Conservation (phyloP, 1,140 invertebrate species). For the Oscheius sp. region DNA sequence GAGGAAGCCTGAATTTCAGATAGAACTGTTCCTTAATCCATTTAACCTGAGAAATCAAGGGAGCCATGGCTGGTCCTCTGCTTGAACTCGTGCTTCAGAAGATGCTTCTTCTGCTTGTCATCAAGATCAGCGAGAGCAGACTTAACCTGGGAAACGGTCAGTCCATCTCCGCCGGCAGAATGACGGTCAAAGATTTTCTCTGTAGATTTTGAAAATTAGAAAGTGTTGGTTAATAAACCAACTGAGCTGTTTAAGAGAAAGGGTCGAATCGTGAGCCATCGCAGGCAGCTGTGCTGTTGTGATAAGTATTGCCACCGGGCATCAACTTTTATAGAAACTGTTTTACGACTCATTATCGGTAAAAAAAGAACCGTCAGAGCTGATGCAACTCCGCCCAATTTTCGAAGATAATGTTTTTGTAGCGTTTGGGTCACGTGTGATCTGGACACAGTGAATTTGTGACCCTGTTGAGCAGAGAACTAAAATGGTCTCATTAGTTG, state of each 20-base stretch:
- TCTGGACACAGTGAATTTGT: too few species aligned
- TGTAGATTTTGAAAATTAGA: neutral
- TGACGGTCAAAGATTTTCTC: slow-evolving; percentile 3
- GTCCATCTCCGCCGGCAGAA: neutral
- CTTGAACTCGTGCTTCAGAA: slow-evolving; percentile 6
- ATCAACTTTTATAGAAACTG: neutral
- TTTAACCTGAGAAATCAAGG: neutral
- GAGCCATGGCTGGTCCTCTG: neutral
- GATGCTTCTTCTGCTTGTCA: neutral
- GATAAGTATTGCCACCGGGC: neutral
- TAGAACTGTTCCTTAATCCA: too few species aligned
- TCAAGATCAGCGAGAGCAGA: neutral
- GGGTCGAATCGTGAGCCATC: slow-evolving; percentile 6
- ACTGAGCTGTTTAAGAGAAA: neutral
- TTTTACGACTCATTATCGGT: neutral
- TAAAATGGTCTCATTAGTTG: too few species aligned
- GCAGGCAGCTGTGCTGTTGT: neutral
- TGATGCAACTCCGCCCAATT: slow-evolving; percentile 3
- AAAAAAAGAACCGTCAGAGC: neutral
- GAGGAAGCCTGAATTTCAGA: neutral
- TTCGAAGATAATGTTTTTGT: too few species aligned
- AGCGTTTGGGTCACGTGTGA: too few species aligned
- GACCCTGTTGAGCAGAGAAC: too few species aligned
- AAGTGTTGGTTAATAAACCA: neutral
- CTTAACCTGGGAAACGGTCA: neutral